Conservation (phyloP, 53 echinoderm and acorn worm species). For the Actinopyga echinites region DNA sequence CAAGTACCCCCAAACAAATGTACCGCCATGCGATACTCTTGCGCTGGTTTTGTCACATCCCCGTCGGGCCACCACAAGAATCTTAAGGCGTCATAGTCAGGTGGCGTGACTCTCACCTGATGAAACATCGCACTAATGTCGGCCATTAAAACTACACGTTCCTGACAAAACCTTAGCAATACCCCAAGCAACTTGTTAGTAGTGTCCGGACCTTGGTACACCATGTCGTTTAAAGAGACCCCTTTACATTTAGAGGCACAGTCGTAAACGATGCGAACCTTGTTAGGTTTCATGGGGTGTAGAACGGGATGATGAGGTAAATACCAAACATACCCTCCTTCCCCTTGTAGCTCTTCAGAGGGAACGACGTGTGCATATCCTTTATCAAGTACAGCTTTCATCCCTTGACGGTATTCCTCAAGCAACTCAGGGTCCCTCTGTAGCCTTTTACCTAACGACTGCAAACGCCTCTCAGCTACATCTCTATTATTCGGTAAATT, state of each 20-base stretch:
- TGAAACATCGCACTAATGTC: not conserved
- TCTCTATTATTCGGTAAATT: not conserved
- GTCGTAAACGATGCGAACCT: conserved; percentile 7
- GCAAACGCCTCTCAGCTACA: not conserved
- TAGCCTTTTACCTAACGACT: not conserved
- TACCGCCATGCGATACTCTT: not conserved
- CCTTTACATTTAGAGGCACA: conserved; percentile 32
- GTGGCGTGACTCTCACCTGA: not conserved
- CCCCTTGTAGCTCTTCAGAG: not conserved
- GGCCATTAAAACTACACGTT: not conserved
- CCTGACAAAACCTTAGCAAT: not conserved
- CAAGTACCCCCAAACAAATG: conserved; percentile 25
- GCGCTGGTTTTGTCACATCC: not conserved
- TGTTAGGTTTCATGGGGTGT: conserved; percentile 46
- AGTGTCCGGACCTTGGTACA: not conserved
- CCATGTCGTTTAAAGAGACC: not conserved
- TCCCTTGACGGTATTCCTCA: not conserved
- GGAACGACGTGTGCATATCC: conserved; percentile 11
- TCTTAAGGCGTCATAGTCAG: not conserved
- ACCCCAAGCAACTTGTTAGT: not conserved
- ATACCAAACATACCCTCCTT: conserved; percentile 16
- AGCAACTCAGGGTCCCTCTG: conserved; percentile 1
- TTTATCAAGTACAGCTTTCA: not conserved
- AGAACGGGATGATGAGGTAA: conserved; percentile 54
- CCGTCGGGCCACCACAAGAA: conserved; percentile 12